Conservation (phyloP, 2,888 invertebrate genomes). For the Meteorus cinctellus region DNA sequence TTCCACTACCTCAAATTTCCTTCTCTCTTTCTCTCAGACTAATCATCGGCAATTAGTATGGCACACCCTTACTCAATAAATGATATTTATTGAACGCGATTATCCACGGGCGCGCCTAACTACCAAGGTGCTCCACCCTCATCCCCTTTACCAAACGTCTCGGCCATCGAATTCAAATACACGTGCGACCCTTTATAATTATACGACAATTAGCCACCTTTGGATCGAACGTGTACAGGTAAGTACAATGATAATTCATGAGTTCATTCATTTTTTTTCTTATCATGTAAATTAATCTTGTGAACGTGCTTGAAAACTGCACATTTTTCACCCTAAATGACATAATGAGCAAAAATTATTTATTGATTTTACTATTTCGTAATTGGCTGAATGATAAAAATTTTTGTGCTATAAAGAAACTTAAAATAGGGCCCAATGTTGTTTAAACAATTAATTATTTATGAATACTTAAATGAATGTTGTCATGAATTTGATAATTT, state of each 20-base stretch:
- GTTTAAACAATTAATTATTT: too few relatives aligned
- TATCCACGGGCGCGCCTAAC: conserved; percentile 66
- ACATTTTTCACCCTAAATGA: too few relatives aligned
- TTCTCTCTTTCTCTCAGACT: conserved; percentile 51
- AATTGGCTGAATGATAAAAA: too few relatives aligned
- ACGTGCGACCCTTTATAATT: conserved; percentile 56
- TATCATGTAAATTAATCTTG: too few relatives aligned
- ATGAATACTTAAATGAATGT: too few relatives aligned
- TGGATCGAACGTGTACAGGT: neutral
- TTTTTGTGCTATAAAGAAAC: too few relatives aligned
- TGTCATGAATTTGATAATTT: too few relatives aligned
- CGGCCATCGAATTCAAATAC: conserved; percentile 44
- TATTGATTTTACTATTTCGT: too few relatives aligned
- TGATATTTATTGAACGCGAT: conserved; percentile 69
- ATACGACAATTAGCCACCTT: conserved; percentile 57
- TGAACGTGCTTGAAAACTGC: too few relatives aligned
- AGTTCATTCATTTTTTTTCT: neutral
- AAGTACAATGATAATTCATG: neutral
- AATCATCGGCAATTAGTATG: conserved; percentile 70
- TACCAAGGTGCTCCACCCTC: conserved; percentile 47
- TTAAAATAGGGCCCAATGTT: too few relatives aligned
- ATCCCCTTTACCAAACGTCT: conserved; percentile 48
- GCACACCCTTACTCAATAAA: conserved; percentile 58
- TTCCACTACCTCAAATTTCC: neutral
- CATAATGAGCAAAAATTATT: too few relatives aligned